phyloP scores from a whole-genome alignment of 53 echinoderm and acorn worm genomes.

The Glandiceps talaboti region DNA sequence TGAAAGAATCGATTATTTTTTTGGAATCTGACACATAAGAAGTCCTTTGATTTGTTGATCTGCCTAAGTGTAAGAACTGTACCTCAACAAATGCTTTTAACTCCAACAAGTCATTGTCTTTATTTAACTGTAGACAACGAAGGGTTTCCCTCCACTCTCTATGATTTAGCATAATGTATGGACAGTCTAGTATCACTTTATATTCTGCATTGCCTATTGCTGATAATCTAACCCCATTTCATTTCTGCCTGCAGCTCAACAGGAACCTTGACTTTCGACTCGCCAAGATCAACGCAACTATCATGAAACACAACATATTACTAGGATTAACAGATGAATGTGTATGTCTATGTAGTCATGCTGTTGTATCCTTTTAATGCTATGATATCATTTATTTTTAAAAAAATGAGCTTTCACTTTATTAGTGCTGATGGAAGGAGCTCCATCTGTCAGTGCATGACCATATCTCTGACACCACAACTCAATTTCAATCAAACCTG shows the following conservation, averaged over 20 bases:
- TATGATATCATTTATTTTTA: too few species aligned
- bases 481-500: too few species aligned
- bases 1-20: too few species aligned
- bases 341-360: conserved; percentile 54
- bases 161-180: background rate
- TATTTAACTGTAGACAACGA: background rate
- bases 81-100: background rate
- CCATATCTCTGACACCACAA: too few species aligned
- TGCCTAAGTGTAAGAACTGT: background rate
- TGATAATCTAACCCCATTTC: too few species aligned
- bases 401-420: too few species aligned
- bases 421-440: too few species aligned
- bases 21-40: too few species aligned
- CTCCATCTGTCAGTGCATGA: too few species aligned
- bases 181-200: too few species aligned
- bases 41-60: background rate
- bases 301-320: conserved; percentile 52
- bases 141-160: background rate
- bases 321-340: conserved; percentile 77
- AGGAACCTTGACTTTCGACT: conserved; percentile 40
- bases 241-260: conserved; percentile 36
- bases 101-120: background rate
- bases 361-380: conserved; percentile 97
- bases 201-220: too few species aligned
- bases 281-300: conserved; percentile 55